Percentiles rank a stretch among this genome's conserved stretches.
Conservation (phyloP, 2,797 vertebrate species). For the Hafferia zeledoni region DNA sequence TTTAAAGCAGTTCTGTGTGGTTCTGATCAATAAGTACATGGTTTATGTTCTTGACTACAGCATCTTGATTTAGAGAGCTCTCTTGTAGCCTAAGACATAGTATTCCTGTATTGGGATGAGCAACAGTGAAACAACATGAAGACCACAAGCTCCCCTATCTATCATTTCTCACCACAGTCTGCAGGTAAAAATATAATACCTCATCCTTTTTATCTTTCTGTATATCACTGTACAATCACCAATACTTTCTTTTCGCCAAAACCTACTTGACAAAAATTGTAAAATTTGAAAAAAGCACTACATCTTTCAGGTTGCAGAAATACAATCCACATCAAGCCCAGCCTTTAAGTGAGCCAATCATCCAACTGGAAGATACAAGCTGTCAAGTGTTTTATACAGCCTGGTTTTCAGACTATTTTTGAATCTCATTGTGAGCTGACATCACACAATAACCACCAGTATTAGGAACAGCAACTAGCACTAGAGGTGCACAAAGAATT, state of each 20-base stretch:
- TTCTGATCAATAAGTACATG: constrained; percentile 46
- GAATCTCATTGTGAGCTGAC: constrained; percentile 3
- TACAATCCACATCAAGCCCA: background rate
- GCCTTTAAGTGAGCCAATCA: background rate
- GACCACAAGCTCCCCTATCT: background rate
- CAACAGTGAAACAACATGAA: constrained; percentile 27
- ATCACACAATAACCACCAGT: background rate
- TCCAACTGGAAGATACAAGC: background rate
- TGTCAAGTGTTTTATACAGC: background rate
- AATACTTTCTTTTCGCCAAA: constrained; percentile 20
- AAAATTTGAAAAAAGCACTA: constrained; percentile 34
- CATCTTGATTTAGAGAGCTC: constrained; percentile 57
- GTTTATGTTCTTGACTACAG: constrained; percentile 42
- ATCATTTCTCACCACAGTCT: constrained; percentile 32
- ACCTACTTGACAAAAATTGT: constrained; percentile 14
- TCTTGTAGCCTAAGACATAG: constrained; percentile 31
- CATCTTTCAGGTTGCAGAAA: constrained; percentile 18
- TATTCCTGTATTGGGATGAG: constrained; percentile 20
- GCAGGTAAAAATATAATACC: constrained; percentile 26
- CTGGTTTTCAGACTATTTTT: background rate
- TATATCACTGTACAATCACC: constrained; percentile 35
- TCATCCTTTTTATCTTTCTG: constrained; percentile 6
- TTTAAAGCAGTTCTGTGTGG: background rate
- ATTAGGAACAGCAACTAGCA: background rate
- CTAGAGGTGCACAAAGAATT: background rate